These are phyloP conservation scores for Melangyna quadrimaculata DNA, from an alignment of 2,888 invertebrate species.

Conservation along the genomic window DNA sequence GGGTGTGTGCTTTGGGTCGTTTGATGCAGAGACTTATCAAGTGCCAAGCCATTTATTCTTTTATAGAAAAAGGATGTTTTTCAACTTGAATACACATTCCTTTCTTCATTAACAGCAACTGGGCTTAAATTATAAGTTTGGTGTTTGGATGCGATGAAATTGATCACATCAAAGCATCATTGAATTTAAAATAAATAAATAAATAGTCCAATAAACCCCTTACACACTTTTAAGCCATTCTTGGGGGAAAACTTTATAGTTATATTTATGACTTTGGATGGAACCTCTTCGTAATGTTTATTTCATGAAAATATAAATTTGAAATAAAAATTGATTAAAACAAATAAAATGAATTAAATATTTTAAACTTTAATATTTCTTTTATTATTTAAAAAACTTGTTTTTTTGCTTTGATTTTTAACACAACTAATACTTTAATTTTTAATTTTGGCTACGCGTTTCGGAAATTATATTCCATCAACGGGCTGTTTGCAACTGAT, in stretches of 20 bases:
- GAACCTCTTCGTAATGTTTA: no score
- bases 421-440: no score
- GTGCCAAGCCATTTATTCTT: constrained; percentile 39
- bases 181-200: constrained; percentile 26
- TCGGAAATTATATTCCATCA: no score
- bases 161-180: constrained; percentile 44
- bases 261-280: not conserved
- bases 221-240: not conserved
- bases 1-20: constrained; percentile 41
- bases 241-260: not conserved
- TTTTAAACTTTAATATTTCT: no score
- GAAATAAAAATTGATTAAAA: no score
- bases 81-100: constrained; percentile 30
- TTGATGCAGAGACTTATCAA: constrained; percentile 73
- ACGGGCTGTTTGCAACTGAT: no score
- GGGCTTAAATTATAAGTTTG: not conserved
- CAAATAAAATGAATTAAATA: no score
- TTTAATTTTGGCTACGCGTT: no score
- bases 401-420: no score
- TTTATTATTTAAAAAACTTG: no score
- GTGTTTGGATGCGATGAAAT: constrained; percentile 21
- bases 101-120: not conserved
- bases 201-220: no score
- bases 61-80: constrained; percentile 37
- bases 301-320: no score